Conservation (phyloP, 2,113 vertebrate species). For the Xerus inauris region DNA sequence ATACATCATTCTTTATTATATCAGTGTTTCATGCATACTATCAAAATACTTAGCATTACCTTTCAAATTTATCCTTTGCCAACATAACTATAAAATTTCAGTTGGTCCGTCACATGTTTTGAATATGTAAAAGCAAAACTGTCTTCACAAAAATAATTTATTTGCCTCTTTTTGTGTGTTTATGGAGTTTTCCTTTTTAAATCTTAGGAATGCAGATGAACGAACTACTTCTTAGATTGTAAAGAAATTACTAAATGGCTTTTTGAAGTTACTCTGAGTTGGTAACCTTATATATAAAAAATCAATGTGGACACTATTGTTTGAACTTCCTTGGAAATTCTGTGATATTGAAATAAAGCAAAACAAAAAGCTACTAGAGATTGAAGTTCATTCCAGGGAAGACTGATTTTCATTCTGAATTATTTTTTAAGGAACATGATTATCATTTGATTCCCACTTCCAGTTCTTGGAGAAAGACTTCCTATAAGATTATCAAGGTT, state of each 20-base stretch:
- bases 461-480: background rate
- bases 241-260: background rate
- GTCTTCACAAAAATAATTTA: background rate
- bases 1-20: background rate
- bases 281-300: constrained; percentile 31
- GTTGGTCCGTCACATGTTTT: background rate
- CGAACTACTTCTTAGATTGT: background rate
- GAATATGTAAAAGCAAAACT: constrained; percentile 14
- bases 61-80: constrained; percentile 43
- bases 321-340: constrained; percentile 6
- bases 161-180: background rate
- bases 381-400: constrained; percentile 15
- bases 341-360: background rate
- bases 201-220: constrained; percentile 2
- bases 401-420: background rate
- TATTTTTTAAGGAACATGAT: background rate
- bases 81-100: background rate
- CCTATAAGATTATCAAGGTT: background rate
- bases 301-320: background rate
- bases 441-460: constrained; percentile 14
- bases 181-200: background rate
- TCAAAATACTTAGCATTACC: background rate
- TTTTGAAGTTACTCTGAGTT: background rate
- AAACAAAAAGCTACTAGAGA: background rate
- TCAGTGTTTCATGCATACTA: background rate